These are phyloP conservation scores for Trachelipus rathkii DNA, from an alignment of 1,140 invertebrate species.

Conservation along the genomic window DNA sequence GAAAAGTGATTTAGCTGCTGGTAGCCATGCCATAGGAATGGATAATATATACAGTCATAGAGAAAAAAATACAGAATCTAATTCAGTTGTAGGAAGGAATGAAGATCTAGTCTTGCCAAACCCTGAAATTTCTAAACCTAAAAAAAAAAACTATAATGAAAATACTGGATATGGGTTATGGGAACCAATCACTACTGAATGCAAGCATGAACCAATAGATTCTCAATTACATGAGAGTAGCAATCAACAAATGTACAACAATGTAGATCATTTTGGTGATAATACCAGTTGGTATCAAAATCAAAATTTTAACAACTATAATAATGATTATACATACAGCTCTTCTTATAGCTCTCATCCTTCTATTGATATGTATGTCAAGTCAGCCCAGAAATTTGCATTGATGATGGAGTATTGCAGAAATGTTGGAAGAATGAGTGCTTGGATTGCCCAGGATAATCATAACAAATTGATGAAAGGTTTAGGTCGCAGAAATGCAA, in stretches of 20 bases:
- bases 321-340: neutral
- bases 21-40: too few species aligned
- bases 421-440: constrained; percentile 31
- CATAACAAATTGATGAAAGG: neutral
- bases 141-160: neutral
- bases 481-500: too few species aligned
- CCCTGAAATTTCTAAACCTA: neutral
- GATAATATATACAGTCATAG: too few species aligned
- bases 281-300: neutral
- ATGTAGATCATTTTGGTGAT: neutral
- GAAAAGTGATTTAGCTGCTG: too few species aligned
- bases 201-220: neutral
- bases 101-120: neutral
- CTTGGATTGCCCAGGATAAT: constrained; percentile 28
- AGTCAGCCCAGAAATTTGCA: constrained; percentile 30
- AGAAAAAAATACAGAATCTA: too few species aligned
- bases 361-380: constrained; percentile 8
- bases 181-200: neutral
- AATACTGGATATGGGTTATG: constrained; percentile 12
- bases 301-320: neutral
- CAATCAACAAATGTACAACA: neutral
- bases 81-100: too few species aligned
- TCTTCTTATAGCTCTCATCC: neutral
- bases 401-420: constrained; percentile 37
- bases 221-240: too few species aligned